Percentiles rank a stretch among this genome's conserved stretches.
phyloP scores from a whole-genome alignment of 2,797 vertebrate genomes.

The Diplodus sargus region DNA sequence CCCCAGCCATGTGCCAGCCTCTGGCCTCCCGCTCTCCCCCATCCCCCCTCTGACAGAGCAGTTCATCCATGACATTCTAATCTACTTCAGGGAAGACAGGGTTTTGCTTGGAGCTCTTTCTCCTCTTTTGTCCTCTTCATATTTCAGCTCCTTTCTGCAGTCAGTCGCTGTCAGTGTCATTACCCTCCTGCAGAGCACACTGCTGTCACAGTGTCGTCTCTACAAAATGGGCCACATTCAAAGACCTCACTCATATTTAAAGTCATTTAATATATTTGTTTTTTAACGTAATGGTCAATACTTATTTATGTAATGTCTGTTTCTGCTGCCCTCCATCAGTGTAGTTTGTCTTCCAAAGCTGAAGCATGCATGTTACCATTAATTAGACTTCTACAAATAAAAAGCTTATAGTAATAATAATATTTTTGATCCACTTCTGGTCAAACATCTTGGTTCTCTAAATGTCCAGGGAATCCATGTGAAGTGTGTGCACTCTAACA shows the following conservation, averaged over 20 bases:
- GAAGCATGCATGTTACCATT: neutral
- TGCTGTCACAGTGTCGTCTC: constrained; percentile 21
- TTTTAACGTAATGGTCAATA: constrained; percentile 6
- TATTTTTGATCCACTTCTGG: too few species aligned
- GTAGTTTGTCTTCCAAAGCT: neutral
- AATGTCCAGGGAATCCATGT: too few species aligned
- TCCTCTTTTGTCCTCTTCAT: constrained; percentile 10
- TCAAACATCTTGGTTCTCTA: too few species aligned
- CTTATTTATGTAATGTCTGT: neutral
- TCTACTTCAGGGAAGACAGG: constrained; percentile 13
- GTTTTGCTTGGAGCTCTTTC: constrained; percentile 36
- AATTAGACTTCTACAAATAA: neutral
- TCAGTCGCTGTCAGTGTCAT: constrained; percentile 47
- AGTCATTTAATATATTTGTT: neutral
- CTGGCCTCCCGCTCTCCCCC: neutral
- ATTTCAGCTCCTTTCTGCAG: constrained; percentile 16
- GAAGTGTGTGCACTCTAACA: too few species aligned
- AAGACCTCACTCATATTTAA: neutral
- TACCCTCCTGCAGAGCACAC: constrained; percentile 49
- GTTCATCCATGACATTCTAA: constrained; percentile 55
- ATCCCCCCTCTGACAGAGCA: constrained; percentile 2
- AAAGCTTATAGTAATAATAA: too few species aligned
- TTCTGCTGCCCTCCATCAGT: neutral
- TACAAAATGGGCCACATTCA: constrained; percentile 5
- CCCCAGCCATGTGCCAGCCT: neutral